These are phyloP conservation scores for Pholis gunnellus DNA, from an alignment of 2,113 vertebrate species.

Conservation along the genomic window DNA sequence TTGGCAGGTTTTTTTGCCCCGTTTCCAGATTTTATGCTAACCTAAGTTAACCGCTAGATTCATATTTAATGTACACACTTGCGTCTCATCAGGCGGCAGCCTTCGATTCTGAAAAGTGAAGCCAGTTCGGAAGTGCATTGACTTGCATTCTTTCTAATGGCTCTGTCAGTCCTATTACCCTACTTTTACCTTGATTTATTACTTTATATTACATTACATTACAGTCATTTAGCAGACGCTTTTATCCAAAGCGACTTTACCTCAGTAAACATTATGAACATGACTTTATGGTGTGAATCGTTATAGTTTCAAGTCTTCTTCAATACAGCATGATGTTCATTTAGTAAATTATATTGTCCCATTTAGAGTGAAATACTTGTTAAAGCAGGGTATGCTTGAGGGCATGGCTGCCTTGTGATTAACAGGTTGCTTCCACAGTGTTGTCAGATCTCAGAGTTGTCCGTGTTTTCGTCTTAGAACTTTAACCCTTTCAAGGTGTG, in stretches of 20 bases:
- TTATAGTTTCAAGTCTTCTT: neutral
- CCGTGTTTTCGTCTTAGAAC: neutral
- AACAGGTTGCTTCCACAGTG: neutral
- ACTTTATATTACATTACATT: too few species aligned
- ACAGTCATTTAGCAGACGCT: too few species aligned
- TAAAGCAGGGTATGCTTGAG: neutral
- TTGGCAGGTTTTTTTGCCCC: conserved; percentile 16
- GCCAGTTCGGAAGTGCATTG: neutral
- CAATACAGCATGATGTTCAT: neutral
- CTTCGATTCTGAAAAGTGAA: neutral
- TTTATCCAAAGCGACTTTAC: neutral
- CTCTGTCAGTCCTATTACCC: neutral
- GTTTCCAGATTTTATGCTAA: conserved; percentile 13
- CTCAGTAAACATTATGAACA: neutral
- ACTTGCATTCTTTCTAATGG: neutral
- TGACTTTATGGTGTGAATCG: neutral
- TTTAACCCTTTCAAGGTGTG: neutral
- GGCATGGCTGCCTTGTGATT: neutral
- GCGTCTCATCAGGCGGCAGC: neutral
- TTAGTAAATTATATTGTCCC: neutral
- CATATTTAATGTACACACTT: conserved; percentile 26
- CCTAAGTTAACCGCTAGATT: conserved; percentile 1
- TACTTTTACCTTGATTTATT: neutral
- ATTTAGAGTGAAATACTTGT: neutral
- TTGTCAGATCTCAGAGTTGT: neutral